Conservation (phyloP, 2,888 invertebrate genomes). For the Philaethria dido region DNA sequence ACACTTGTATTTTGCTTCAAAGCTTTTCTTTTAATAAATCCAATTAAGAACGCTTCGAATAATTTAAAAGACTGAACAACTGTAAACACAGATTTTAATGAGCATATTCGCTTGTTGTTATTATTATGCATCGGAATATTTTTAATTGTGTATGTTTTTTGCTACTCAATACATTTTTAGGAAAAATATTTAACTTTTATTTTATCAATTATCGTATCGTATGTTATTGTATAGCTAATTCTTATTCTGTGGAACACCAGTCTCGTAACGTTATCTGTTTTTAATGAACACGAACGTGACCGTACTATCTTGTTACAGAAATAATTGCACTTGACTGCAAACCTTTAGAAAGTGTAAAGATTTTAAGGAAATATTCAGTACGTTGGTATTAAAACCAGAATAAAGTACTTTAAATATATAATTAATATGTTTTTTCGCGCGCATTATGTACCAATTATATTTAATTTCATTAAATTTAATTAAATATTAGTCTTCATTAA, state of each 20-base stretch:
- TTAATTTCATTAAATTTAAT: no score
- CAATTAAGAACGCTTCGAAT: conserved; percentile 41
- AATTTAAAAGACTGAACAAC: conserved; percentile 39
- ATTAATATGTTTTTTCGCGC: neutral
- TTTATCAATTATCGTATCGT: neutral
- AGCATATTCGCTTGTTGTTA: conserved; percentile 40
- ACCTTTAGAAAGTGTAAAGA: conserved; percentile 8
- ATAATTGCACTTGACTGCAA: conserved; percentile 12
- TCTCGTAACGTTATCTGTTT: conserved; percentile 20
- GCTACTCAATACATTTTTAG: neutral
- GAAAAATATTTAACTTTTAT: neutral
- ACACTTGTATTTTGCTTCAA: conserved; percentile 27
- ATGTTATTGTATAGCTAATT: conserved; percentile 5
- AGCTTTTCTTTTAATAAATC: conserved; percentile 42
- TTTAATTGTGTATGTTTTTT: conserved; percentile 27
- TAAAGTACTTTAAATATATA: neutral
- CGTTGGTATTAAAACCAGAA: neutral
- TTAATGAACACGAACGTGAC: conserved; percentile 24
- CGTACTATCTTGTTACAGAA: conserved; percentile 16
- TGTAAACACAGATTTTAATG: conserved; percentile 45
- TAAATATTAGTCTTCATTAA: no score
- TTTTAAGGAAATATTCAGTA: neutral
- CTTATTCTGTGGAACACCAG: neutral
- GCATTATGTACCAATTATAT: no score
- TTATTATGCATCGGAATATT: conserved; percentile 27